phyloP scores from a whole-genome alignment of 2,888 invertebrate species.

The Lampropteryx suffumata region DNA sequence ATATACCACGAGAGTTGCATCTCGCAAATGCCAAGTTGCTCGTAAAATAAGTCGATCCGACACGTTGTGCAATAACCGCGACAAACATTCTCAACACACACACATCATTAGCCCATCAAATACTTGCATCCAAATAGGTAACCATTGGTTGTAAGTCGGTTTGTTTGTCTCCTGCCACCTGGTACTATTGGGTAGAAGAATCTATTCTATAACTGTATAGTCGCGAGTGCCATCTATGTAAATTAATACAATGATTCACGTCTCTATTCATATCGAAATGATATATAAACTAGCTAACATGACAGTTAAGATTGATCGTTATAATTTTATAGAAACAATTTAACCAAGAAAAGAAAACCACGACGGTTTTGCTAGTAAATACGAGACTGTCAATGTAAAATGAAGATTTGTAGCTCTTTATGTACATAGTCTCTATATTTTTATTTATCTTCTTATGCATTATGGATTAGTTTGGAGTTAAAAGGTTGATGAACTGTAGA shows the following conservation, averaged over 20 bases:
- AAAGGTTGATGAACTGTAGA: constrained; percentile 18
- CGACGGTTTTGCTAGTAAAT: neutral
- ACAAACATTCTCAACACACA: constrained; percentile 49
- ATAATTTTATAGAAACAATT: too few species aligned
- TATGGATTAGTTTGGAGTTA: constrained; percentile 39
- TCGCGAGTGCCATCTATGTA: too few species aligned
- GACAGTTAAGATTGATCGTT: too few species aligned
- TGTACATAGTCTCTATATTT: neutral
- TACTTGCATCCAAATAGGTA: neutral
- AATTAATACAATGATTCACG: too few species aligned
- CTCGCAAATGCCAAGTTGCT: constrained; percentile 50
- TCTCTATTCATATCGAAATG: too few species aligned
- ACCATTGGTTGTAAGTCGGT: neutral
- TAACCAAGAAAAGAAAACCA: too few species aligned
- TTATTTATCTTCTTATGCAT: constrained; percentile 19
- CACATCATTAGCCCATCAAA: neutral
- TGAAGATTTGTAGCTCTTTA: constrained; percentile 12
- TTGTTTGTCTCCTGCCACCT: neutral
- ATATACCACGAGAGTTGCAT: constrained; percentile 53
- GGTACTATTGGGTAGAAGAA: too few species aligned
- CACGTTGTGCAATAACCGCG: constrained; percentile 33
- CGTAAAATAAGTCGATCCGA: constrained; percentile 48
- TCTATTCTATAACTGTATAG: too few species aligned
- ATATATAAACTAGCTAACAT: too few species aligned
- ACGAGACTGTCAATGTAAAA: constrained; percentile 6